These are phyloP conservation scores for Lepidothrix coronata DNA, from an alignment of 2,113 vertebrate genomes.

Conservation along the genomic window DNA sequence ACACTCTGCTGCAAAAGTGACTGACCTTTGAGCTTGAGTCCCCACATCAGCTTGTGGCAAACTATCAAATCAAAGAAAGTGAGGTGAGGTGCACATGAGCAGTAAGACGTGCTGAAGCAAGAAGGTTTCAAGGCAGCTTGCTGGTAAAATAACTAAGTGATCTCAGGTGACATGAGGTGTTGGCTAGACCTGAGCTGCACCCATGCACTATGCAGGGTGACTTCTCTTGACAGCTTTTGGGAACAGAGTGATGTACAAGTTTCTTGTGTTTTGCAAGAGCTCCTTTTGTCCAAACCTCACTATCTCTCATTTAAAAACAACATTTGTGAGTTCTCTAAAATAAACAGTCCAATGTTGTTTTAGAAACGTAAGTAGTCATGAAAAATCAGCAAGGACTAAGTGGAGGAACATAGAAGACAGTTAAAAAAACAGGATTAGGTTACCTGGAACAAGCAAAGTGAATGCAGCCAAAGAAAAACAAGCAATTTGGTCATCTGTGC, in stretches of 20 bases:
- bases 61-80: rapidly evolving
- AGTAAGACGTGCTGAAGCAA: not conserved
- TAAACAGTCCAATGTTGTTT: constrained; percentile 23
- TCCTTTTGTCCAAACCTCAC: not conserved
- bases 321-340: not conserved
- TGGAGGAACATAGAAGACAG: not conserved
- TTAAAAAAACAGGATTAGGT: not conserved
- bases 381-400: not conserved
- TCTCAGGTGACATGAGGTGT: not conserved
- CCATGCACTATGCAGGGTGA: not conserved
- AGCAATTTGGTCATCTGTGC: not conserved
- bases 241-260: rapidly evolving
- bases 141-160: not conserved
- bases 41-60: not conserved
- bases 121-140: not conserved
- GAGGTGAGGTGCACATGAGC: not conserved
- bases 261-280: not conserved
- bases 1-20: not conserved
- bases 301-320: not conserved
- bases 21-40: not conserved
- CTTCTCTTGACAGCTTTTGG: not conserved
- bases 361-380: constrained; percentile 2
- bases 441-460: not conserved
- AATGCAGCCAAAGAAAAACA: not conserved
- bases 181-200: not conserved